Evolutionary conservation across 2,797 vertebrate genomes (phyloP), one percentile per base, ranked within the genome.

Genomic region (Sebastes wilsoni): DNA sequence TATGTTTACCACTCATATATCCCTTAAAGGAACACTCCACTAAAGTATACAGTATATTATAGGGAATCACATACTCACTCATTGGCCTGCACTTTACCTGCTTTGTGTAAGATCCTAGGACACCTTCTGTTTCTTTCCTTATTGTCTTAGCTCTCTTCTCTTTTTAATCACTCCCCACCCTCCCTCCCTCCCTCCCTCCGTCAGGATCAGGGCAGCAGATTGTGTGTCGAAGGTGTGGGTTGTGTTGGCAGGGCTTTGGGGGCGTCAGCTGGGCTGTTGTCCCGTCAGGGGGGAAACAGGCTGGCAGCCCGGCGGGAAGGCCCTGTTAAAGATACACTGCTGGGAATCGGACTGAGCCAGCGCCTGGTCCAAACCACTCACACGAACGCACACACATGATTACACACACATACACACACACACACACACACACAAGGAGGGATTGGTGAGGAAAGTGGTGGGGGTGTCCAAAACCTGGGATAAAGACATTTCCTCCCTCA

Each of bases 241-340:
- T 96, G 96, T 96, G 96, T 96, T 97, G 97, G 96, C 96, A 96
- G 95, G 91, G 94, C 96, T 90, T 94, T 95, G 78, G 96, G 96
- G 97, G 97, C 92, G 96, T 98, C 98, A 98, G 96, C 97, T 98
- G 97, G 97, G 97, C 97, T 97, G 96, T 97, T 96, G 97, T 97
- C 93, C 91, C 71, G 77, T 93, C 87, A 86, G 85, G 85, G 91
- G 96, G 96, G 95, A 96, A 52, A 97, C 97, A 98, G 97, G 95
- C 97, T 99, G 98, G 96, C 97, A 96, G 97, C 97, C 93, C 96
- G 94, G 96, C 96, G 88, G 97, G 98, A 97, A 97, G 96, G 95
- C 96, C 96, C 96, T 97, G 97, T 98, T 98, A 96, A 93, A 91
- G 90, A 93, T 96, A 96, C 96, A 97, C 97, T 96, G 95, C 97